Base-by-base conservation (phyloP, 2,113 vertebrate species). In the Eleginops maclovinus region DNA sequence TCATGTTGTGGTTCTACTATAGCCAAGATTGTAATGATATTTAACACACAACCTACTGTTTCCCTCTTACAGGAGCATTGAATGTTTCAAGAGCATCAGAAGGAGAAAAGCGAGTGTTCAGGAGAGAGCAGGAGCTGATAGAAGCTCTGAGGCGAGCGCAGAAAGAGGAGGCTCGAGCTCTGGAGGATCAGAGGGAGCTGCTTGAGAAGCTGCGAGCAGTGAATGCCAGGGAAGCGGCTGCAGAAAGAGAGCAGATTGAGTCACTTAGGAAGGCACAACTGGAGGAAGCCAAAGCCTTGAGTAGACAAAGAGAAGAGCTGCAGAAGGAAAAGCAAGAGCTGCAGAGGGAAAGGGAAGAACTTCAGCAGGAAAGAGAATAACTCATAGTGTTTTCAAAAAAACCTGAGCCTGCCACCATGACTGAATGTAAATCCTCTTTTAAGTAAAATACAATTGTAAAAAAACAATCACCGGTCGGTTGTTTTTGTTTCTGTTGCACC, bases 111-210 rank as follows among this genome's bases (percentile, higher is more conserved):
- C 73, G 77, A 26, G 49, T 88, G 31, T 62, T 91, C 17, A 90
- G 73, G 59, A 82, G 80, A 44, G 92, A 93, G 68, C 83, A 50
- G 9, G 90, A 93, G 67, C 81, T 94, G 74, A 91, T 88, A 0
- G 92, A 92, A 66, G 88, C 93, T n/a, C 65, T 94, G 53, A 91
- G 92, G 72, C 89, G 86, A 10, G 83, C 86, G 1, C 93, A 94
- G 80, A 92, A 65, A 68, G 89, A 93, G 82, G 93, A 94, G 58
- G 88, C 85, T 2, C 82, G 64, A 11, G 89, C 92, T 49, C 84
- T 94, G 83, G 83, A 92, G 63, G 81, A 89, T 41, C 93, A 93
- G 86, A 86, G 88, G 55, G 89, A 93, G 67, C 82, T 94, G 31
- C 68, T 94, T 0, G 85, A 93, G 70, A 85, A 75, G 69, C 78